These are phyloP conservation scores for Eciton burchellii DNA, from an alignment of 1,140 invertebrate species.

Conservation along the genomic window DNA sequence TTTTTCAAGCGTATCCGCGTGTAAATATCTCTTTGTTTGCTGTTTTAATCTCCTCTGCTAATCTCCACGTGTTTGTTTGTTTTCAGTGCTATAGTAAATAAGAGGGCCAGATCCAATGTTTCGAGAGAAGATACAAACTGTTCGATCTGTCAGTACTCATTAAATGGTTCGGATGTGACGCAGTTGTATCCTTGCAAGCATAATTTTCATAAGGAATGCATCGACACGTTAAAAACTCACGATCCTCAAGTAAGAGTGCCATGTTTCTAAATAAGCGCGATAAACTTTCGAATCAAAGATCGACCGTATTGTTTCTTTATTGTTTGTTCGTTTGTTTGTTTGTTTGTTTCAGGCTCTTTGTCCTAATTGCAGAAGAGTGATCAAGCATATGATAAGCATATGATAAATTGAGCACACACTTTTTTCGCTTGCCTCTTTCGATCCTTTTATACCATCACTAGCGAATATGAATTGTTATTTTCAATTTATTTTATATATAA, in stretches of 20 bases:
- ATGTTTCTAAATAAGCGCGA: background rate
- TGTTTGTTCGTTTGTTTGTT: too few species aligned
- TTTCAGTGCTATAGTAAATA: slow-evolving; percentile 33
- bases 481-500: too few species aligned
- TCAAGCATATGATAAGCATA: background rate
- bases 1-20: too few species aligned
- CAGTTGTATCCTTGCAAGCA: slow-evolving; percentile 36
- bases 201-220: slow-evolving; percentile 38
- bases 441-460: slow-evolving; percentile 12
- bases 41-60: too few species aligned
- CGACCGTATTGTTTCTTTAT: too few species aligned
- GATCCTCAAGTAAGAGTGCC: slow-evolving; percentile 30
- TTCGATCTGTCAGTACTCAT: slow-evolving; percentile 49
- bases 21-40: too few species aligned
- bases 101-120: slow-evolving; percentile 5
- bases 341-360: slow-evolving; percentile 48
- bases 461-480: background rate
- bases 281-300: background rate
- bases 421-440: background rate
- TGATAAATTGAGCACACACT: background rate
- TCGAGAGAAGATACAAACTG: slow-evolving; percentile 32
- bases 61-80: slow-evolving; percentile 37
- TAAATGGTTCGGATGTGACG: slow-evolving; percentile 14
- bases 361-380: slow-evolving; percentile 48
- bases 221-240: slow-evolving; percentile 1